Base-by-base conservation (phyloP, 2,113 vertebrate genomes). In the Osmerus mordax region DNA sequence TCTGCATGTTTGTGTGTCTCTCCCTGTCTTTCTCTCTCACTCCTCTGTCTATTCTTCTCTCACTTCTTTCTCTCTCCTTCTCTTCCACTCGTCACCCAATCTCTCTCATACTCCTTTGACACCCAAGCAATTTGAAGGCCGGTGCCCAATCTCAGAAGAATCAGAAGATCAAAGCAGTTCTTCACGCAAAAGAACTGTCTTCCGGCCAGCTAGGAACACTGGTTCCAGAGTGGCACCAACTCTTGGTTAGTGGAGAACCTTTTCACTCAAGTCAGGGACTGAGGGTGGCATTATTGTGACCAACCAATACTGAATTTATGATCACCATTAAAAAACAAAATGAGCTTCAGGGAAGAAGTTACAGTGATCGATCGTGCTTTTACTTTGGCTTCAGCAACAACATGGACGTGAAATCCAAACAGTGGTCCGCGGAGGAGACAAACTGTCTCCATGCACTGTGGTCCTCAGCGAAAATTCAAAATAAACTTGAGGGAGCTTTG, bases 1-100 rank as follows among this genome's bases (percentile, higher is more conserved):
- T 63, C 71, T 36, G 28, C 59, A 64, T 41, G 36, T 69, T 9
- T 53, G n/a, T 72, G 82, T 76, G 53, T 2, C 64, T 65, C 36
- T 81, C 80, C 74, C 79, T 36, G 4, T 36, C 32, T 36, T 36
- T 36, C 32, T 6, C 32, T 36, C 32, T 36, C 32, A 36, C 4
- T 36, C 32, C 32, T 36, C 32, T 36, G 4, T 36, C 32, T 36
- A 36, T 36, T 36, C 32, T 36, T 6, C 4, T 36, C 32, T 36
- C 32, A 7, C 7, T 36, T 36, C 32, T 36, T 36, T 36, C 32
- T 36, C 32, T 36, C 0, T 36, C 32, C 32, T 36, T 36, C 32
- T 36, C 7, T 36, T 36, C 7, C 5, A 7, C 4, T 36, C 32
- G 1, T 36, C 32, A 3, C 32, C 7, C 4, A 0, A 36, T 36